Evolutionary conservation across 1,140 invertebrate genomes (phyloP).

Genomic region (Bombus fervidus): DNA sequence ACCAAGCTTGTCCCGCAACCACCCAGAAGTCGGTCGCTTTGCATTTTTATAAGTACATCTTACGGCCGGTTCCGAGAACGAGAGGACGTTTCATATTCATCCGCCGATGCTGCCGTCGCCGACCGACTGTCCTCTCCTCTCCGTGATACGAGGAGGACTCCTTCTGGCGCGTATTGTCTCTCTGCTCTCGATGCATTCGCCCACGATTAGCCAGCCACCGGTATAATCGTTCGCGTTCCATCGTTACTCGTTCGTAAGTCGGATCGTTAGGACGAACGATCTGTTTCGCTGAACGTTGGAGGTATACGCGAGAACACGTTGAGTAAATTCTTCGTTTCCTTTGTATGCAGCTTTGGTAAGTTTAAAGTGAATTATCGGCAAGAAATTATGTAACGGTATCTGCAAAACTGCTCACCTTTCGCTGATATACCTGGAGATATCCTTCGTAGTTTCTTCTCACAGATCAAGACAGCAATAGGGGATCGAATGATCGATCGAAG

Average conservation of each 20-base stretch:
- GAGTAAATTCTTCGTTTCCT: background rate
- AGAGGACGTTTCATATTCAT: constrained; percentile 77
- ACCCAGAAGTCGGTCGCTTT: constrained; percentile 82
- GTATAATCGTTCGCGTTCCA: constrained; percentile 49
- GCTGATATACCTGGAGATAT: background rate
- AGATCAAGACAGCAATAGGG: background rate
- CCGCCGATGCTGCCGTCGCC: constrained; percentile 29
- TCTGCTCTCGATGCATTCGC: constrained; percentile 48
- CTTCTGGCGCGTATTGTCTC: constrained; percentile 56
- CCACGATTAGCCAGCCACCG: constrained; percentile 57
- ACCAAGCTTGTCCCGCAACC: constrained; percentile 82
- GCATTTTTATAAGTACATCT: constrained; percentile 82
- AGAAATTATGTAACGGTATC: background rate
- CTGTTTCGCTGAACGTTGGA: background rate
- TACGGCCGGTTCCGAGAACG: constrained; percentile 69
- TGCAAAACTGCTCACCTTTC: background rate
- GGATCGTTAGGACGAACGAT: constrained; percentile 1
- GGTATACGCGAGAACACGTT: background rate
- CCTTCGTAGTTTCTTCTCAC: background rate
- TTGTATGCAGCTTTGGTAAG: no score
- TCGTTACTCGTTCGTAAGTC: background rate
- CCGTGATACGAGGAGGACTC: background rate
- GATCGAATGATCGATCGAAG: constrained; percentile 13
- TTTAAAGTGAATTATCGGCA: background rate
- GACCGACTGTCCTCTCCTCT: constrained; percentile 38